phyloP scores from a whole-genome alignment of 2,113 vertebrate species.

The Loxodonta africana region DNA sequence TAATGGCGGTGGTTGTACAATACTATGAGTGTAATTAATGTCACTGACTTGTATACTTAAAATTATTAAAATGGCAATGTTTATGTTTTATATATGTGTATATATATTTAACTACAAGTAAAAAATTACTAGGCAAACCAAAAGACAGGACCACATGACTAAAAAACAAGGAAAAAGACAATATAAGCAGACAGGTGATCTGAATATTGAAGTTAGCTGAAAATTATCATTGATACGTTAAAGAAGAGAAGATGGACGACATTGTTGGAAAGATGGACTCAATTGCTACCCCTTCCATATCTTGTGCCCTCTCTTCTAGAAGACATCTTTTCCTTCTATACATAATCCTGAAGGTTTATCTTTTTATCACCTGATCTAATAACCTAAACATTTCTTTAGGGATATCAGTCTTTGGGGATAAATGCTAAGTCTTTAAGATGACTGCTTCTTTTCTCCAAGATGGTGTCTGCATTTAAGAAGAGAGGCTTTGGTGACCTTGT shows the following conservation, averaged over 20 bases:
- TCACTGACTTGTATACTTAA: not conserved
- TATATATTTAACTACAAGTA: not conserved
- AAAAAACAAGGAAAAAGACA: not conserved
- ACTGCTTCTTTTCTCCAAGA: not conserved
- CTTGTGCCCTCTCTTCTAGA: not conserved
- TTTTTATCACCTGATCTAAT: not conserved
- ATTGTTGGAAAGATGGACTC: not conserved
- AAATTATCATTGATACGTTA: not conserved
- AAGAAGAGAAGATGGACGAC: not conserved
- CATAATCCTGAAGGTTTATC: slow-evolving; percentile 2
- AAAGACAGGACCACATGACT: not conserved
- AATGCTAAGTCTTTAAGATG: not conserved
- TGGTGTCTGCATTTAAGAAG: not conserved
- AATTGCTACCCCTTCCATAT: not conserved
- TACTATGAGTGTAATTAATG: not conserved
- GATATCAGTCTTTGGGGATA: not conserved
- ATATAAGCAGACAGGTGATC: not conserved
- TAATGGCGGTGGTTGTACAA: not conserved
- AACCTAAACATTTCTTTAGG: not conserved
- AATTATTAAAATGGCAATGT: not conserved
- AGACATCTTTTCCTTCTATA: not conserved
- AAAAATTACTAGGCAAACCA: not conserved
- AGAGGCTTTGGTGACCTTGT: not conserved
- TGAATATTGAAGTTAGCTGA: not conserved
- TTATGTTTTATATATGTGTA: too few species aligned